Percentiles rank a stretch among this genome's conserved stretches.
Conservation (phyloP, 2,113 vertebrate genomes). For the Aegotheles bennettii region DNA sequence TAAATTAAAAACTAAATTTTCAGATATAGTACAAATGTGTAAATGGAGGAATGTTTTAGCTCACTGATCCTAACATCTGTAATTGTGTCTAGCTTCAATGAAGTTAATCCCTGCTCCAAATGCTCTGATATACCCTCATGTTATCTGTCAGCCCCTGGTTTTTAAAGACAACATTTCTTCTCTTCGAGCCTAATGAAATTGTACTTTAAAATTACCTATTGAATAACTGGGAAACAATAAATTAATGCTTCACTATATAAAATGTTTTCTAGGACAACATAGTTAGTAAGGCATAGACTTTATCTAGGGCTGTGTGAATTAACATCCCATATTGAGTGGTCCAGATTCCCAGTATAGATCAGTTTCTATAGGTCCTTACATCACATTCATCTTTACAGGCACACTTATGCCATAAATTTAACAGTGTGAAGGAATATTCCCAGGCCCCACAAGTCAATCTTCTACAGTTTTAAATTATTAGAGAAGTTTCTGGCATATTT, state of each 20-base stretch:
- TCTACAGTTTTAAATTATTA: background rate
- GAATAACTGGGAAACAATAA: background rate
- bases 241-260: background rate
- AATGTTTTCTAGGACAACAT: background rate
- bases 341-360: background rate
- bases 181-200: background rate
- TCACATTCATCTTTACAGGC: background rate
- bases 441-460: background rate
- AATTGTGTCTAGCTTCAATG: background rate
- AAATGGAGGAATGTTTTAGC: background rate
- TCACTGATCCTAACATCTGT: background rate
- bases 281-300: background rate
- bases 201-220: background rate
- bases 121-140: background rate
- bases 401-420: background rate
- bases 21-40: background rate
- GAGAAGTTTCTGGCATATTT: conserved; percentile 5
- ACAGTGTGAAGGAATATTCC: background rate
- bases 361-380: background rate
- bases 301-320: background rate
- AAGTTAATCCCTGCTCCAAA: background rate
- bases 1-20: background rate
- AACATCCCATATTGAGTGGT: background rate
- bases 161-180: background rate
- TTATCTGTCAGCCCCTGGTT: background rate